Conservation (phyloP, 2,113 vertebrate species). For the Myxocyprinus asiaticus region DNA sequence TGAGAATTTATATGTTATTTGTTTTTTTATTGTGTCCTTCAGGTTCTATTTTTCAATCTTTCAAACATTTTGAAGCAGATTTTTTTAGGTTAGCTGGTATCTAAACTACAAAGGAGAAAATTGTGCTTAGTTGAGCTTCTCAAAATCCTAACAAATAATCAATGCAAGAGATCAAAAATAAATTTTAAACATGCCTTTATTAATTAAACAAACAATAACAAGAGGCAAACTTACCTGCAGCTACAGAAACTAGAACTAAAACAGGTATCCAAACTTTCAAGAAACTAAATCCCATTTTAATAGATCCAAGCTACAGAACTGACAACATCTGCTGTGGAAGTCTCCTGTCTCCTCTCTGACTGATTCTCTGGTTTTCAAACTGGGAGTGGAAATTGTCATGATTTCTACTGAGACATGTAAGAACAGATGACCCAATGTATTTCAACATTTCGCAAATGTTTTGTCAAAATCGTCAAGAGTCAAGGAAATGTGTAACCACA, state of each 20-base stretch:
- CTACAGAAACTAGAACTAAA: conserved; percentile 31
- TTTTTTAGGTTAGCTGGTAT: too few relatives aligned
- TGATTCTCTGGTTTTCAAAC: neutral
- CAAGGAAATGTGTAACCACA: neutral
- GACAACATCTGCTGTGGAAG: neutral
- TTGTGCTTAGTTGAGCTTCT: too few relatives aligned
- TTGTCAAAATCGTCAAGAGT: neutral
- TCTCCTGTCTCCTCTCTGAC: neutral
- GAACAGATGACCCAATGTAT: neutral
- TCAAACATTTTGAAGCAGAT: too few relatives aligned
- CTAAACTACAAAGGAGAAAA: too few relatives aligned
- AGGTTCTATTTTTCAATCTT: too few relatives aligned
- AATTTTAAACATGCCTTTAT: neutral
- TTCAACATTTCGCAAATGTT: neutral
- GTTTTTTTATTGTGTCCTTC: too few relatives aligned
- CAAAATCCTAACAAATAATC: too few relatives aligned
- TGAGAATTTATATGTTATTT: too few relatives aligned
- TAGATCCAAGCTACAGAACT: neutral
- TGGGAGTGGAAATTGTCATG: neutral
- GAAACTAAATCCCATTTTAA: conserved; percentile 39
- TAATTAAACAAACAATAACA: neutral
- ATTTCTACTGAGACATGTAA: neutral
- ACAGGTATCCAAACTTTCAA: conserved; percentile 26
- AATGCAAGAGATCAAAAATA: too few relatives aligned
- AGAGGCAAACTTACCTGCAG: conserved; percentile 33